Percentiles rank a stretch among this genome's conserved stretches.
phyloP scores from a whole-genome alignment of 1,140 invertebrate species.

The Orchesella cincta region DNA sequence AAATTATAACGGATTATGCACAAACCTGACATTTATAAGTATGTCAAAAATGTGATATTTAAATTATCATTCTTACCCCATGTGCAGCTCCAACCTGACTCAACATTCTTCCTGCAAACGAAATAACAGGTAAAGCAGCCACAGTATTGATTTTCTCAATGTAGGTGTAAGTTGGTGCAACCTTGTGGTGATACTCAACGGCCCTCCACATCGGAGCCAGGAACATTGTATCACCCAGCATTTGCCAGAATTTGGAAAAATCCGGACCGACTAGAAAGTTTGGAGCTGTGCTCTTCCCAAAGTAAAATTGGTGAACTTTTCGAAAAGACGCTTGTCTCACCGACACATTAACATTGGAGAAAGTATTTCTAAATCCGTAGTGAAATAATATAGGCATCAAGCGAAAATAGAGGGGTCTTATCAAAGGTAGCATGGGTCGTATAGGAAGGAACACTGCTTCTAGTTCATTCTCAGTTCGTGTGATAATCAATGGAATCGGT shows the following conservation, averaged over 20 bases:
- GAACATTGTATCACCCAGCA: background rate
- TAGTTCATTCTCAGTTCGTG: slow-evolving; percentile 28
- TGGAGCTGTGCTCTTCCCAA: background rate
- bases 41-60: too few species aligned
- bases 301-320: background rate
- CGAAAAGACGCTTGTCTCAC: background rate
- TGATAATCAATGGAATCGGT: slow-evolving; percentile 25
- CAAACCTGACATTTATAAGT: too few species aligned
- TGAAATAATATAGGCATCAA: background rate
- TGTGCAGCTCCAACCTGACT: too few species aligned
- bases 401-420: background rate
- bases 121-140: background rate
- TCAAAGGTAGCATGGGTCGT: background rate
- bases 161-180: background rate
- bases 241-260: too few species aligned
- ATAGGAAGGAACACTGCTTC: background rate
- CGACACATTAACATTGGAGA: background rate
- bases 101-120: too few species aligned
- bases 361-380: background rate
- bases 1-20: too few species aligned
- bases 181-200: background rate
- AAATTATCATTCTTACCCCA: too few species aligned
- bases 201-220: background rate
- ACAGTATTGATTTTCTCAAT: background rate
- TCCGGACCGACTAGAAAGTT: background rate